phyloP scores from a whole-genome alignment of 2,888 invertebrate species.

The Linyphia triangularis region DNA sequence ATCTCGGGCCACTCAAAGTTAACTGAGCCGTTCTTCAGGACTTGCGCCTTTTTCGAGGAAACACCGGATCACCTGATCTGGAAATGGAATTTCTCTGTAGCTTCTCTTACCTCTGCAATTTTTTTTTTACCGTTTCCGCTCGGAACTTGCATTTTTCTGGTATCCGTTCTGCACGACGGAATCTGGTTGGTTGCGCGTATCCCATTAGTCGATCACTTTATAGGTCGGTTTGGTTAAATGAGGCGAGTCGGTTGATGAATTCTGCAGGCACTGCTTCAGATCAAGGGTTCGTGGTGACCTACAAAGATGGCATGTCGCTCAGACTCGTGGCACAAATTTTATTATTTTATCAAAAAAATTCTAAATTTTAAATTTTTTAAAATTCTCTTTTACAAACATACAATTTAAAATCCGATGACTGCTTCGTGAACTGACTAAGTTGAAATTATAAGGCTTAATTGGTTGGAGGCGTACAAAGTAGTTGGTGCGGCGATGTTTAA shows the following conservation, averaged over 20 bases:
- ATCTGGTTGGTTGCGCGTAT: neutral
- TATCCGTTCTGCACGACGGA: neutral
- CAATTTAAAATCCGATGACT: too few species aligned
- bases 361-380: too few species aligned
- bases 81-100: conserved; percentile 27
- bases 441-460: too few species aligned
- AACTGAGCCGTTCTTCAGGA: conserved; percentile 29
- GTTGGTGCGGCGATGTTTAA: too few species aligned
- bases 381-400: too few species aligned
- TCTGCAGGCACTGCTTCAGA: neutral
- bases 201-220: neutral
- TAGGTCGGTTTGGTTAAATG: neutral
- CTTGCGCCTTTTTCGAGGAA: neutral
- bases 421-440: too few species aligned
- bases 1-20: conserved; percentile 55
- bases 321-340: too few species aligned
- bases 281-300: too few species aligned
- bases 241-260: neutral
- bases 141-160: neutral
- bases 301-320: too few species aligned
- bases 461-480: too few species aligned
- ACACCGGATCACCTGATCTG: conserved; percentile 8
- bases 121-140: neutral
- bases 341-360: too few species aligned
- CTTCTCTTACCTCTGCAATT: neutral